These are phyloP conservation scores for Sicus ferrugineus DNA, from an alignment of 2,888 invertebrate species.

Conservation along the genomic window DNA sequence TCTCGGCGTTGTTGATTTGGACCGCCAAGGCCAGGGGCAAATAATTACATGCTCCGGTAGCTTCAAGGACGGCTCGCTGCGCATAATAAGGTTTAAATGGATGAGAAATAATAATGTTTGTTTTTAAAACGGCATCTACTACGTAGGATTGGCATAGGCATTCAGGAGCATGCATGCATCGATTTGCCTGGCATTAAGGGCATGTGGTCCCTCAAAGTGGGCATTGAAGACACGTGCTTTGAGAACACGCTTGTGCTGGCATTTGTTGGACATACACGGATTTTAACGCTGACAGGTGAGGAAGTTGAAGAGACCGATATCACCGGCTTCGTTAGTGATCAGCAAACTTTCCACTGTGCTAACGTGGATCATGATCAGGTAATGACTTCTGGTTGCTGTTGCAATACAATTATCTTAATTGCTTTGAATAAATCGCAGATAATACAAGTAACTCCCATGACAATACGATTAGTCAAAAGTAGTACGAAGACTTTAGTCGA, in stretches of 20 bases:
- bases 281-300: constrained; percentile 88
- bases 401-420: not conserved
- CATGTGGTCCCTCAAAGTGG: constrained; percentile 92
- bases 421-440: too few relatives aligned
- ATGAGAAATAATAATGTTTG: not conserved
- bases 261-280: constrained; percentile 96
- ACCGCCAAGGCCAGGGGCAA: constrained; percentile 96
- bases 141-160: constrained; percentile 93
- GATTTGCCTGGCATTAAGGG: constrained; percentile 97
- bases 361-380: constrained; percentile 88
- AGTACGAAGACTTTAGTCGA: constrained; percentile 72
- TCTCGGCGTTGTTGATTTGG: constrained; percentile 97
- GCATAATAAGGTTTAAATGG: constrained; percentile 75
- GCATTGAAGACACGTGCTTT: constrained; percentile 68
- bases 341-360: constrained; percentile 93
- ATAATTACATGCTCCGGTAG: constrained; percentile 97
- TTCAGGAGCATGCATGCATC: constrained; percentile 96
- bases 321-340: constrained; percentile 87
- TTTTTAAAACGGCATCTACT: not conserved
- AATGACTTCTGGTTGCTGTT: not conserved
- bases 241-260: constrained; percentile 94
- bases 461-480: constrained; percentile 76
- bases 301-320: constrained; percentile 98
- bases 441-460: constrained; percentile 75
- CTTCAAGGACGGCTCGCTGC: constrained; percentile 95